Evolutionary conservation across 1,140 invertebrate genomes (phyloP).

Genomic region (Euwallacea similis): DNA sequence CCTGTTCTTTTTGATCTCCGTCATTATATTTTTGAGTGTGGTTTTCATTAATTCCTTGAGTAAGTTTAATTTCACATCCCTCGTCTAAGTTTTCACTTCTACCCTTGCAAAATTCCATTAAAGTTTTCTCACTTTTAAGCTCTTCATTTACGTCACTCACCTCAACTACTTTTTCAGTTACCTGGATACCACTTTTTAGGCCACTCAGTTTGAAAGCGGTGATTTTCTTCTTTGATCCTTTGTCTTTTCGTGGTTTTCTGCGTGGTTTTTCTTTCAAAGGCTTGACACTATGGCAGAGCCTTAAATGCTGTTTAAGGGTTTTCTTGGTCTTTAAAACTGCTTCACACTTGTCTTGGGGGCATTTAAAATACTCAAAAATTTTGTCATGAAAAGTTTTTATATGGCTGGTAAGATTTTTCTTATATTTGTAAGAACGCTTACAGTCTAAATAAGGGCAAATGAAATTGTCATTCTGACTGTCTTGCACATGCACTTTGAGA

Average conservation of each 20-base stretch:
- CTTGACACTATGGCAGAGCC: not conserved
- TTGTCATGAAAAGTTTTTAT: slow-evolving; percentile 30
- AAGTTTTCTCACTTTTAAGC: too few relatives aligned
- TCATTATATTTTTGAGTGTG: too few relatives aligned
- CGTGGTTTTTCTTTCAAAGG: not conserved
- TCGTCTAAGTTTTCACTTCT: too few relatives aligned
- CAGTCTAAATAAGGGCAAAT: slow-evolving; percentile 26
- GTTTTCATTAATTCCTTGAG: too few relatives aligned
- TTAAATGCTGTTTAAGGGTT: slow-evolving; percentile 25
- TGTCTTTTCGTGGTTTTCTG: slow-evolving; percentile 30
- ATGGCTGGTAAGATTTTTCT: slow-evolving; percentile 20
- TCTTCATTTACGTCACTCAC: too few relatives aligned
- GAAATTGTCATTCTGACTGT: slow-evolving; percentile 13
- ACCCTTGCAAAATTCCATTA: too few relatives aligned
- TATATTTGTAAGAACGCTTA: slow-evolving; percentile 23
- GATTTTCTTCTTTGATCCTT: slow-evolving; percentile 10
- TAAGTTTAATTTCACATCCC: too few relatives aligned
- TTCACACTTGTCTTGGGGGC: slow-evolving; percentile 18
- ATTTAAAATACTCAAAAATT: slow-evolving; percentile 6
- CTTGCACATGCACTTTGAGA: slow-evolving; percentile 19
- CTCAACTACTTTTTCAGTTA: too few relatives aligned
- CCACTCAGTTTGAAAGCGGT: slow-evolving; percentile 16
- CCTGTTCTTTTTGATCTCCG: too few relatives aligned
- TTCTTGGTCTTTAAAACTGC: slow-evolving; percentile 20
- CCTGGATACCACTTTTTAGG: not conserved